phyloP scores from a whole-genome alignment of 2,888 invertebrate genomes.

The Tridacna gigas region DNA sequence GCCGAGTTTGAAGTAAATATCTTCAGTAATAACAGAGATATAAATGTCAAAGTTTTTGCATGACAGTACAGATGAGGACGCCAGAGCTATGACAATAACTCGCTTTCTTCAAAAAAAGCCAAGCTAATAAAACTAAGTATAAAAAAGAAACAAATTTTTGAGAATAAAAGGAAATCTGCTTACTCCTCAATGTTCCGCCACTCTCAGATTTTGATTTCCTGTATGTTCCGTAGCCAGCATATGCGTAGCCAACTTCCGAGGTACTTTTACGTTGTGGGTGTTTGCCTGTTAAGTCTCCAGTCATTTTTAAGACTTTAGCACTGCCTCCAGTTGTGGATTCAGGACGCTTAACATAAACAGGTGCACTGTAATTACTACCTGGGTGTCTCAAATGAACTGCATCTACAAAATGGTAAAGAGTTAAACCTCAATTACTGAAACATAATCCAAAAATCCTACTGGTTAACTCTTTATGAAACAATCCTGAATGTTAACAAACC shows the following conservation, averaged over 20 bases:
- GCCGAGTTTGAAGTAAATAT: too few species aligned
- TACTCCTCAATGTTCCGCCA: conserved; percentile 77
- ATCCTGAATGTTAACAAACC: too few species aligned
- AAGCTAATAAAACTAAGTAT: too few species aligned
- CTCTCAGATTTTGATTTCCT: conserved; percentile 69
- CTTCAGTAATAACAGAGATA: too few species aligned
- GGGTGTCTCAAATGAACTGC: conserved; percentile 76
- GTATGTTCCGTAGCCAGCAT: conserved; percentile 57
- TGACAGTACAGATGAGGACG: too few species aligned
- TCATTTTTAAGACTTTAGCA: conserved; percentile 75
- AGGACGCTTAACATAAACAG: conserved; percentile 69
- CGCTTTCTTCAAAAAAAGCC: too few species aligned
- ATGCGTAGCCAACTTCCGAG: conserved; percentile 73
- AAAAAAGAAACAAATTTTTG: too few species aligned
- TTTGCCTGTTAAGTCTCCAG: conserved; percentile 78
- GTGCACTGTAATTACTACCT: conserved; percentile 73
- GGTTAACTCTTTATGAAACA: too few species aligned
- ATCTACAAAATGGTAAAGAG: conserved; percentile 53
- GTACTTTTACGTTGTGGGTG: conserved; percentile 71
- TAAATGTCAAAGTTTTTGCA: too few species aligned
- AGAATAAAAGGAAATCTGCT: conserved; percentile 38
- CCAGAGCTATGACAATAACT: too few species aligned
- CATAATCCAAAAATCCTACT: too few species aligned
- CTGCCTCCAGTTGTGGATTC: conserved; percentile 68
- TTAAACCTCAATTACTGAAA: too few species aligned